Evolutionary conservation across 35 echinoderm and acorn worm species (phyloP), one percentile per base, ranked within the genome.

Genomic region (Heliocidaris tuberculata): DNA sequence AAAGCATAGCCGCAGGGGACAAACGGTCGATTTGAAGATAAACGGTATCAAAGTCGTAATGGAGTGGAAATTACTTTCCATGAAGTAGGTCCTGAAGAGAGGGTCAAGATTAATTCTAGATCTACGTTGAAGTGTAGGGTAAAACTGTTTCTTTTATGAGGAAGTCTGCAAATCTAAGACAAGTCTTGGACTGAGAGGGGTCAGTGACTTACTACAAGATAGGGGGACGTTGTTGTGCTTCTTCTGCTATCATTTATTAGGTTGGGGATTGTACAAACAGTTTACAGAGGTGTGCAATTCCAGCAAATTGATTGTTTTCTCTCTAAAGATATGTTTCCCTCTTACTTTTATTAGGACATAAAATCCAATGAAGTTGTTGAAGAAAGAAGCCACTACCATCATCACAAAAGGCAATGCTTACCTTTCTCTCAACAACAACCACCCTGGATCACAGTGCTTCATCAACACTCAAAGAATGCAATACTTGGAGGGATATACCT

Each of bases 21-120:
- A 78, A 78, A 21, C 52, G 52, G 19, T 78, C 65, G 65, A 78
- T 78, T 78, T 78, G 65, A 78, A 78, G 65, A 78, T 78, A 78
- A 78, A 78, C 65, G 65, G 65, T 78, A 78, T 78, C 65, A 78
- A n/a, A 78, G 27, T 7, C 65, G 65, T 78, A 78, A 78, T n/a
- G 65, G 65, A 78, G 65, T 78, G 65, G 65, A 78, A 78, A 78
- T 78, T 78, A 78, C 65, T 78, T 78, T 78, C 65, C 65, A 78
- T 78, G 65, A 78, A 78, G 65, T 78, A 78, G 65, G 65, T 78
- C 27, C 21, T 24, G 6, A n/a, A 78, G 65, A 78, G 27, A 78
- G 65, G 65, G 65, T 78, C 65, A 78, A 78, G 27, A 78, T 78
- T 78, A 78, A 78, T 78, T 17, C 65, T 27, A n/a, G 65, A 78